A percentile compares a stretch with the other conserved stretches of the same genome.
Conservation (phyloP, 1,140 invertebrate species). For the Drosophila athabasca region DNA sequence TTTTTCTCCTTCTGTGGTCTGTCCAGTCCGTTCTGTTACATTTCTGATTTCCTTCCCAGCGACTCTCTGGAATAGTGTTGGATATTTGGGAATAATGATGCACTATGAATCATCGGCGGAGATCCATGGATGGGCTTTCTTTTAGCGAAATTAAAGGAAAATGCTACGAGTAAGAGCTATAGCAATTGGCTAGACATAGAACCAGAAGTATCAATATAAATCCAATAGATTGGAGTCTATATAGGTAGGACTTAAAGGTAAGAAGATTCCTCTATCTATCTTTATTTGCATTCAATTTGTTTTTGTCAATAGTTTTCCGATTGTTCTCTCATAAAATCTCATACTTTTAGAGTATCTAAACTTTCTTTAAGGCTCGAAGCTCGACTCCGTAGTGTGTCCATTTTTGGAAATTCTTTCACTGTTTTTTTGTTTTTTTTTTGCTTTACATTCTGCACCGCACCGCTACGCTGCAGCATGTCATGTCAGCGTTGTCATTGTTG, state of each 20-base stretch:
- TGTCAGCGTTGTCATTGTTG: slow-evolving; percentile 68
- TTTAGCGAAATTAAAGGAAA: no score
- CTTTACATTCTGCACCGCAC: neutral
- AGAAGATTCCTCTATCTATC: no score
- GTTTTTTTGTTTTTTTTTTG: slow-evolving; percentile 5
- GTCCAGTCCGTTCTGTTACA: slow-evolving; percentile 4
- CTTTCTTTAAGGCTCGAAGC: slow-evolving; percentile 4
- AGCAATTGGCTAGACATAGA: no score
- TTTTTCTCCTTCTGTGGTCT: neutral
- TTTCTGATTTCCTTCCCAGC: slow-evolving; percentile 21
- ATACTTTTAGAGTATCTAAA: slow-evolving; percentile 16
- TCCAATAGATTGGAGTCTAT: no score
- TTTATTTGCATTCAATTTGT: no score
- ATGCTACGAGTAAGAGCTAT: no score
- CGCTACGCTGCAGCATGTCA: slow-evolving; percentile 49
- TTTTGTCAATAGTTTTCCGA: no score
- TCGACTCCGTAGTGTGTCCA: neutral
- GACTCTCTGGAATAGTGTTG: neutral
- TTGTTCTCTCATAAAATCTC: no score
- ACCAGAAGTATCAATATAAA: no score
- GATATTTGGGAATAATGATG: neutral
- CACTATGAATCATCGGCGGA: no score
- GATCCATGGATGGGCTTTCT: no score
- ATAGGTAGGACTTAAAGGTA: no score
- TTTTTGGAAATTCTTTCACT: slow-evolving; percentile 1